phyloP scores from a whole-genome alignment of 1,140 invertebrate genomes.

The Atta cephalotes region DNA sequence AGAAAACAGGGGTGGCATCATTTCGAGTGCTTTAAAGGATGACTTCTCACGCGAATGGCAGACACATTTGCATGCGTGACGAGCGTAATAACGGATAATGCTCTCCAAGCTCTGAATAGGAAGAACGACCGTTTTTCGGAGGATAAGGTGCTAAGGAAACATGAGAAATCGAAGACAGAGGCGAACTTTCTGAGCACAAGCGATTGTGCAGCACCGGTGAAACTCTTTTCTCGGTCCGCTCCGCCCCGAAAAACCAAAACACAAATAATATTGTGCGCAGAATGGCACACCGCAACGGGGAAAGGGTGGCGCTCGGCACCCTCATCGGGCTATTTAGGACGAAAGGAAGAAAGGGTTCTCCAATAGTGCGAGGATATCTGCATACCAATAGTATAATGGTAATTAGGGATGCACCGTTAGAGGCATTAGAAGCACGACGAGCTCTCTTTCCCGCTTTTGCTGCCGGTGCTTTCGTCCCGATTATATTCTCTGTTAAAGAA shows the following conservation, averaged over 20 bases:
- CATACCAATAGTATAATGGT: constrained; percentile 84
- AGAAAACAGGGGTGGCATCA: constrained; percentile 8
- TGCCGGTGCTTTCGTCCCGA: constrained; percentile 52
- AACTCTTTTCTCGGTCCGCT: constrained; percentile 77
- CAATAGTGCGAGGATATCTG: constrained; percentile 82
- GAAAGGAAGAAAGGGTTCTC: constrained; percentile 62
- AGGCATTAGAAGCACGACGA: constrained; percentile 65
- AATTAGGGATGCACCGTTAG: constrained; percentile 84
- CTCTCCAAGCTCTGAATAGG: background rate
- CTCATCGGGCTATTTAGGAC: constrained; percentile 78
- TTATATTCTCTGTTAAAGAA: constrained; percentile 61
- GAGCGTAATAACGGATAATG: constrained; percentile 60
- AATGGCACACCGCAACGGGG: constrained; percentile 36
- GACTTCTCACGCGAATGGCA: constrained; percentile 74
- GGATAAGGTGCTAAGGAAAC: constrained; percentile 34
- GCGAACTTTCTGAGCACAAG: constrained; percentile 72
- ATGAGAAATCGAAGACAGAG: constrained; percentile 61
- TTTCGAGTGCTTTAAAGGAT: constrained; percentile 51
- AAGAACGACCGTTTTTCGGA: constrained; percentile 34
- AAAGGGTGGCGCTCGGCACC: constrained; percentile 60
- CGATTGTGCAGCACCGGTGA: constrained; percentile 76
- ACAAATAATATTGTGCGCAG: constrained; percentile 82
- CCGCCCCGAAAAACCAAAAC: constrained; percentile 85
- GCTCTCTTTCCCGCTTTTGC: constrained; percentile 27
- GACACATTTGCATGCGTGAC: constrained; percentile 43